Percentiles rank a stretch among this genome's conserved stretches.
Evolutionary conservation across 2,113 vertebrate genomes (phyloP).

Genomic region (Tichodroma muraria): DNA sequence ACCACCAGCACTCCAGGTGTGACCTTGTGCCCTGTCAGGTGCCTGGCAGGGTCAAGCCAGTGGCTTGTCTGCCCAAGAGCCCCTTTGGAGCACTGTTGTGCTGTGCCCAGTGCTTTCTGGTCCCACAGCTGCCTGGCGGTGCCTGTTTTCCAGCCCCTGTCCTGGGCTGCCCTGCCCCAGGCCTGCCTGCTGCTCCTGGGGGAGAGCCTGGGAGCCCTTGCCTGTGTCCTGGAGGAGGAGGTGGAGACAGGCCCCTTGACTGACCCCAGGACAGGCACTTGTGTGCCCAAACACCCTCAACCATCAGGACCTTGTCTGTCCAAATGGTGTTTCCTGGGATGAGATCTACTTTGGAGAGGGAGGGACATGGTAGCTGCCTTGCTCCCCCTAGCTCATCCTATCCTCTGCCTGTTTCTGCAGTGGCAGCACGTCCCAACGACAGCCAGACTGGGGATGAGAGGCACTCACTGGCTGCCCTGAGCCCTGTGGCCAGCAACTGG

Average conservation of each 20-base stretch:
- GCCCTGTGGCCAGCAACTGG: neutral
- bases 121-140: neutral
- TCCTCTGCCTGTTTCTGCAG: neutral
- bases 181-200: neutral
- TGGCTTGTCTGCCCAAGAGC: fast-evolving
- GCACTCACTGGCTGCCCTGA: neutral
- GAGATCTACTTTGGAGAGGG: neutral
- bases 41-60: neutral
- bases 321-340: neutral
- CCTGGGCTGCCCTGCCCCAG: neutral
- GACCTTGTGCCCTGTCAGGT: neutral
- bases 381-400: neutral
- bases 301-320: neutral
- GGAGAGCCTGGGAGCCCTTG: neutral
- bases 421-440: slow-evolving; percentile 31
- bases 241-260: neutral
- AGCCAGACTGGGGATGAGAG: slow-evolving; percentile 52
- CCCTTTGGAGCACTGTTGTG: neutral
- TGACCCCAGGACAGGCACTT: neutral
- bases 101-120: neutral
- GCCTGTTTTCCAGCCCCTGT: neutral
- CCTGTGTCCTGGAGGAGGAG: neutral
- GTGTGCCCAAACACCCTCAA: neutral
- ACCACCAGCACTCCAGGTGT: neutral
- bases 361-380: neutral